Evolutionary conservation across 2,888 invertebrate species (phyloP), one percentile per base, ranked within the genome.

Genomic region (Apoderus coryli): DNA sequence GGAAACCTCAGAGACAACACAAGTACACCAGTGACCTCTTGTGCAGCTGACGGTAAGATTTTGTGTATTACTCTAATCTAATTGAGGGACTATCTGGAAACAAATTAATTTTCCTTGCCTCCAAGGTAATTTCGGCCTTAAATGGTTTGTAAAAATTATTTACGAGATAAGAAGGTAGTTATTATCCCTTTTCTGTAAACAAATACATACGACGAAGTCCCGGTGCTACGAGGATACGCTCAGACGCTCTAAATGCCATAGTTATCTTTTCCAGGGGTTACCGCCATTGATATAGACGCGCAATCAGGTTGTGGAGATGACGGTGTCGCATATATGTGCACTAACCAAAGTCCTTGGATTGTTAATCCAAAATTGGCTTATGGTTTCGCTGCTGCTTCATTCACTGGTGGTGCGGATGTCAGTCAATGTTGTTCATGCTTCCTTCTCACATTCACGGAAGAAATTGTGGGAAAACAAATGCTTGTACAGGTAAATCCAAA

Each of bases 311-410:
- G 41, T 32, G n/a, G n/a, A n/a, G 34, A 27, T 10, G 12, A 14
- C 10, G 44, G 44, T 10, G 14, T 22, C 7, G 23, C 43, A 19
- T 44, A 37, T 27, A 36, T 39, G 30, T 44, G 44, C 37, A 42
- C 30, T 25, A 34, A 37, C 30, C 41, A 41, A 14, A 38, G 40
- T 33, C 37, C 41, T 3, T 42, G 34, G 35, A 34, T 34, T 7
- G 41, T 42, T 2, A 44, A 36, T 22, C 27, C 32, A 10, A 36
- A 35, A 4, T 27, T 44, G 7, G 38, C 42, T 6, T 44, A 40
- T 26, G 44, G 44, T 15, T 44, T 41, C 29, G 44, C 39, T 5
- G 44, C 44, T 10, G 44, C 39, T 29, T 40, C 38, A 6, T 42
- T 42, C 30, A 31, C 29, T 7, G 41, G 40, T 16, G 40, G 36